A percentile compares a stretch with the other conserved stretches of the same genome.
These are phyloP conservation scores for Hyperoplus immaculatus DNA, from an alignment of 2,797 vertebrate species.

Conservation along the genomic window DNA sequence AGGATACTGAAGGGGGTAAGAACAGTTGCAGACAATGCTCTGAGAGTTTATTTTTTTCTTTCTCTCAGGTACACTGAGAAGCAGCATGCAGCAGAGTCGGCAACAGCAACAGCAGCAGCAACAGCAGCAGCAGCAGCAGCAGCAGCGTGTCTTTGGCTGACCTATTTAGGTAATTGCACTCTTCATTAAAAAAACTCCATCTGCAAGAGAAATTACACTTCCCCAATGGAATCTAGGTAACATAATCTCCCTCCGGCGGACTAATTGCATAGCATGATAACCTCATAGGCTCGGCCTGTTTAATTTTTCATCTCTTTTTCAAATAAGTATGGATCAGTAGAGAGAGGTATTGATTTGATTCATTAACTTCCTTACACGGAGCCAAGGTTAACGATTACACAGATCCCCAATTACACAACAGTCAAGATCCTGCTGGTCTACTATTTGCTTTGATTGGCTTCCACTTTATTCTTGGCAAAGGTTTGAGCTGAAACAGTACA, in stretches of 20 bases:
- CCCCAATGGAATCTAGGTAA: conserved; percentile 98
- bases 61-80: conserved; percentile 85
- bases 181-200: conserved; percentile 93
- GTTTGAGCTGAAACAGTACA: conserved; percentile 77
- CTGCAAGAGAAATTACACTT: conserved; percentile 96
- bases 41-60: conserved; percentile 53
- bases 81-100: conserved; percentile 66
- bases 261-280: conserved; percentile 98
- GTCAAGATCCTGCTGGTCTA: conserved; percentile 89
- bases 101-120: conserved; percentile 40
- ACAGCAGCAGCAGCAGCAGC: conserved; percentile 67
- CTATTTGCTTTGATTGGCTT: conserved; percentile 91
- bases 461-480: conserved; percentile 87
- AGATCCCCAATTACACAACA: conserved; percentile 92
- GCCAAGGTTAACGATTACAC: conserved; percentile 99
- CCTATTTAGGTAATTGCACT: conserved; percentile 93
- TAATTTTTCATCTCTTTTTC: conserved; percentile 99
- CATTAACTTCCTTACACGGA: conserved; percentile 94
- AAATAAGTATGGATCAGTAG: conserved; percentile 99
- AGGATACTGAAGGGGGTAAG: conserved; percentile 58
- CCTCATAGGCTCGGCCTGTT: conserved; percentile 95
- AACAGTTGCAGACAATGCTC: conserved; percentile 70
- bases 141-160: conserved; percentile 89
- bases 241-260: conserved; percentile 96
- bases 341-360: conserved; percentile 99